phyloP scores from a whole-genome alignment of 2,888 invertebrate genomes.

The Tinea semifulvella region DNA sequence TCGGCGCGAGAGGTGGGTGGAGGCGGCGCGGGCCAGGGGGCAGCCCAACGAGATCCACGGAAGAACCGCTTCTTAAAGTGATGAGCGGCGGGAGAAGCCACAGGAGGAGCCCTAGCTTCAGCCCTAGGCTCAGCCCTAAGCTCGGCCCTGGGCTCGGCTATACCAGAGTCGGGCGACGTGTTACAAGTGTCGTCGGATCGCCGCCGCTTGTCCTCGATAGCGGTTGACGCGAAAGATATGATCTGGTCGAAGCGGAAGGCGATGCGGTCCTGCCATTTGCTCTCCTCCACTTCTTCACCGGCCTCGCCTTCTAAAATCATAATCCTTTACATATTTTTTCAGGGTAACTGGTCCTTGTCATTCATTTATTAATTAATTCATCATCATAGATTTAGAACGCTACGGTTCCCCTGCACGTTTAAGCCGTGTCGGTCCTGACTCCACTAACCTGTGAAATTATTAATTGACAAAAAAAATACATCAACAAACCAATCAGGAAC shows the following conservation, averaged over 20 bases:
- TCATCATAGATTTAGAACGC: too few species aligned
- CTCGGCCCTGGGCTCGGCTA: constrained; percentile 74
- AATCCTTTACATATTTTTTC: too few species aligned
- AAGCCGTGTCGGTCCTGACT: too few species aligned
- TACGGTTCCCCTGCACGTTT: too few species aligned
- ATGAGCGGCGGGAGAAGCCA: constrained; percentile 62
- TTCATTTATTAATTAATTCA: too few species aligned
- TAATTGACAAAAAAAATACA: too few species aligned
- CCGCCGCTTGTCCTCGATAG: constrained; percentile 85
- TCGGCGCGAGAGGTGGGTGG: constrained; percentile 50
- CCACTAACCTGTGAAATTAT: too few species aligned
- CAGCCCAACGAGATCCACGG: constrained; percentile 72
- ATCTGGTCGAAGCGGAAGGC: constrained; percentile 93
- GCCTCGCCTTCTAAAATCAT: constrained; percentile 63
- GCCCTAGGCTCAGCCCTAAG: constrained; percentile 25
- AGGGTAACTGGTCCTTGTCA: too few species aligned
- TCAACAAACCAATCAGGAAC: too few species aligned
- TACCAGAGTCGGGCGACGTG: constrained; percentile 88
- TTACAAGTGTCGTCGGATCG: constrained; percentile 85
- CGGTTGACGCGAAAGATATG: constrained; percentile 92
- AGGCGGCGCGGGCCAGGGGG: constrained; percentile 35
- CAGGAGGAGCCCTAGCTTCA: constrained; percentile 88
- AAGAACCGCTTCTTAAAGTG: constrained; percentile 82
- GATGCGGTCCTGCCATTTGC: constrained; percentile 93
- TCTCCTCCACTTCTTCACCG: constrained; percentile 78